These are phyloP conservation scores for Leptinotarsa texana DNA, from an alignment of 1,140 invertebrate genomes.

Conservation along the genomic window DNA sequence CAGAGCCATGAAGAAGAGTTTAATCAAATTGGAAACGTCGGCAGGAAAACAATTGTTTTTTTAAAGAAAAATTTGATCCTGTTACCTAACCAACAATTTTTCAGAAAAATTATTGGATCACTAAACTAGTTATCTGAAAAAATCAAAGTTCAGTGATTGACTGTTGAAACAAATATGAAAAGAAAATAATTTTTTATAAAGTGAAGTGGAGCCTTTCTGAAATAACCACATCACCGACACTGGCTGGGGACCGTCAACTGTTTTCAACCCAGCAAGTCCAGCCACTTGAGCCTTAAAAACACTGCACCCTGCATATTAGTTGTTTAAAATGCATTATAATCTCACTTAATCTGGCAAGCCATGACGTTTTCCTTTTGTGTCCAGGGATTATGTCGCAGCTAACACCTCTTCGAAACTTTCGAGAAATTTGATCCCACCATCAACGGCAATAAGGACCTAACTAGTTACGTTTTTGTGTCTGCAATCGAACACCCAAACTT, in stretches of 20 bases:
- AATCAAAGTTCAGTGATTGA: too few species aligned
- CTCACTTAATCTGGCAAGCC: slow-evolving; percentile 35
- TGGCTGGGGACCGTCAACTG: slow-evolving; percentile 14
- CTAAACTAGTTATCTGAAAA: too few species aligned
- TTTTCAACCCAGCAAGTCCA: slow-evolving; percentile 17
- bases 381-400: slow-evolving; percentile 34
- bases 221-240: slow-evolving; percentile 6
- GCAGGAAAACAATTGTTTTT: too few species aligned
- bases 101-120: too few species aligned
- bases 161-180: too few species aligned
- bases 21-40: too few species aligned
- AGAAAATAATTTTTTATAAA: too few species aligned
- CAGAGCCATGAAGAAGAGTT: too few species aligned
- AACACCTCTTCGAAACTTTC: slow-evolving; percentile 30
- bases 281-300: slow-evolving; percentile 25
- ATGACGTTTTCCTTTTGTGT: slow-evolving; percentile 37
- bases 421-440: slow-evolving; percentile 34
- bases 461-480: slow-evolving; percentile 17
- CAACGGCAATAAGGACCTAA: slow-evolving; percentile 30
- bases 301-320: slow-evolving; percentile 35
- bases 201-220: too few species aligned
- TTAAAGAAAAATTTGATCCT: too few species aligned
- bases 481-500: slow-evolving; percentile 36
- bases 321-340: slow-evolving; percentile 41
- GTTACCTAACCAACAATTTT: too few species aligned